Percentiles rank a stretch among this genome's conserved stretches.
Evolutionary conservation across 2,797 vertebrate species (phyloP).

Genomic region (Poecilia wingei): DNA sequence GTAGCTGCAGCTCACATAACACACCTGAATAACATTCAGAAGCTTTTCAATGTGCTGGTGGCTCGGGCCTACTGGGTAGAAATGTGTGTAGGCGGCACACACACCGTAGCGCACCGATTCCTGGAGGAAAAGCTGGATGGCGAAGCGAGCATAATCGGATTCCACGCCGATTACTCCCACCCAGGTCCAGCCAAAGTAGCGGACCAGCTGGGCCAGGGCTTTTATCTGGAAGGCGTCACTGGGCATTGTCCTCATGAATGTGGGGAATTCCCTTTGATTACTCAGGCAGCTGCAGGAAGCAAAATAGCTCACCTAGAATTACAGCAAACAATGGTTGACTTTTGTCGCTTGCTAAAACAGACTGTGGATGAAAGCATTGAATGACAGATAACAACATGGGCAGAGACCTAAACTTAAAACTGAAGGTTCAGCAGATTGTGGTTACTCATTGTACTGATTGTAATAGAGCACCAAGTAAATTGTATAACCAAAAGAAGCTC

Average conservation of each 20-base stretch:
- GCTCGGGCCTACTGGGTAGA: conserved; percentile 79
- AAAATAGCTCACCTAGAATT: conserved; percentile 84
- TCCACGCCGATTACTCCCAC: conserved; percentile 82
- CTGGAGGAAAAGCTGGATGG: conserved; percentile 83
- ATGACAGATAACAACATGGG: conserved; percentile 9
- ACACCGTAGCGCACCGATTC: conserved; percentile 71
- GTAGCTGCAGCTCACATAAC: neutral
- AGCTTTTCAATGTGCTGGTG: conserved; percentile 68
- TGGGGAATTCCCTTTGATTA: conserved; percentile 82
- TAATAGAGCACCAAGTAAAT: neutral
- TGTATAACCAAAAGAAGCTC: neutral
- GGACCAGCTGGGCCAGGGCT: conserved; percentile 76
- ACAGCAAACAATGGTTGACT: conserved; percentile 37
- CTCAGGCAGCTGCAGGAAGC: conserved; percentile 84
- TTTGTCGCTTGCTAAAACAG: neutral
- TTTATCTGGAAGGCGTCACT: conserved; percentile 79
- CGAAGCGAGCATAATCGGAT: conserved; percentile 83
- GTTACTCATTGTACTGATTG: neutral
- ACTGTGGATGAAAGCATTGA: conserved; percentile 1
- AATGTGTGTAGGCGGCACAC: conserved; percentile 82
- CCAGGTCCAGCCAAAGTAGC: conserved; percentile 86
- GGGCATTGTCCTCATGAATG: conserved; percentile 81
- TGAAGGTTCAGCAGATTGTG: neutral
- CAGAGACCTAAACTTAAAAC: neutral
- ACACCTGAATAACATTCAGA: conserved; percentile 64